A percentile compares a stretch with the other conserved stretches of the same genome.
Evolutionary conservation across 2,113 vertebrate genomes (phyloP).

Genomic region (Australoheros scitulus): DNA sequence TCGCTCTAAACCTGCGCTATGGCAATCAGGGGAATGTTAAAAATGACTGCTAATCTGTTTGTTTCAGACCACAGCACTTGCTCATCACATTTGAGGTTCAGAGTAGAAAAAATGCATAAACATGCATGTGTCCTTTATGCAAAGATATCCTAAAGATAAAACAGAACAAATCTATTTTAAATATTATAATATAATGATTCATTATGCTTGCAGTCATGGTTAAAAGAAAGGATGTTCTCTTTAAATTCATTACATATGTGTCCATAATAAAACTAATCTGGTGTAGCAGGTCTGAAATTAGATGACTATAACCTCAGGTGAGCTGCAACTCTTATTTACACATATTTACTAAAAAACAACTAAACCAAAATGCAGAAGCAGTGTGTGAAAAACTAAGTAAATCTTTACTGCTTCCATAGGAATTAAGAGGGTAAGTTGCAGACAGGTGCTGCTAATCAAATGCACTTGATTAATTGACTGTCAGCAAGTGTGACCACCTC

Average conservation of each 20-base stretch:
- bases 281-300: neutral
- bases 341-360: neutral
- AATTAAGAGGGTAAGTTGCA: neutral
- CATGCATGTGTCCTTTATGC: neutral
- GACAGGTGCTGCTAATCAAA: neutral
- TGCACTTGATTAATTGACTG: neutral
- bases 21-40: constrained; percentile 60
- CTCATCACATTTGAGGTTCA: constrained; percentile 24
- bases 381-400: neutral
- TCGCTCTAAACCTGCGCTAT: constrained; percentile 39
- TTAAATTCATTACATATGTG: neutral
- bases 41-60: constrained; percentile 50
- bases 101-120: constrained; percentile 40
- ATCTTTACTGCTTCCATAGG: neutral
- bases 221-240: neutral
- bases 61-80: constrained; percentile 14
- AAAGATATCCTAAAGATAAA: constrained; percentile 8
- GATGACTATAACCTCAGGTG: neutral
- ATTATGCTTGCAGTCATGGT: neutral
- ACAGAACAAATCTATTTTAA: constrained; percentile 20
- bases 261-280: neutral
- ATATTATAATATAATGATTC: neutral
- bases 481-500: neutral
- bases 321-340: neutral
- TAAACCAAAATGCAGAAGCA: neutral